Evolutionary conservation across 2,888 invertebrate genomes (phyloP), one percentile per base, ranked within the genome.

Genomic region (Diachrysia chrysitis): DNA sequence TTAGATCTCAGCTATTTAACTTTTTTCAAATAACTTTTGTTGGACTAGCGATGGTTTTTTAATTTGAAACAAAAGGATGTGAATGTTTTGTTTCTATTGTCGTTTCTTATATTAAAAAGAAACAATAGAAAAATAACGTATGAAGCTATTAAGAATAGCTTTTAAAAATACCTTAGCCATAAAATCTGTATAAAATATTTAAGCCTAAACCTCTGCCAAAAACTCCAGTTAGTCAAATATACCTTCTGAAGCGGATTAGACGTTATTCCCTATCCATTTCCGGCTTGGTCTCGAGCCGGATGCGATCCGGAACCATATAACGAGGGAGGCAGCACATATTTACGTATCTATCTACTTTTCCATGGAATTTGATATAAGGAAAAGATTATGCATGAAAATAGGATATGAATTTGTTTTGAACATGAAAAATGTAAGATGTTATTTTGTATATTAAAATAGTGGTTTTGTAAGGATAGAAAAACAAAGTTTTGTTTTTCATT

Each of bases 261-360:
- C 74, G 82, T 85, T 82, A 87, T 91, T 90, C 88, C 88, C 89
- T 87, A 87, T 82, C 88, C 87, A 88, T 89, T 90, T 93, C 92
- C 92, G 90, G 32, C 79, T 78, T 86, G 90, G 89, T 89, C 89
- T 83, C 86, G 87, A 86, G 84, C 89, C 93, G 93, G 93, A 93
- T 87, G 81, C 84, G 83, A 83, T 77, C 81, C 91, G 93, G 92
- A 92, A 88, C 83, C 86, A 87, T 86, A 86, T 94, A 93, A 94
- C 92, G 92, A 94, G 90, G 89, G 89, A 87, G 85, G 83, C 84
- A 83, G 65, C 66, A 66, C 54, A 70, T 79, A 81, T 73, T 72
- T 73, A 75, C 79, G 75, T 79, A 72, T 64, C 71, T 72, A 78
- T 67, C 25, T 68, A 61, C 64, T 66, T 78, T 65, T 65, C 73